Base-by-base conservation (phyloP, 2,888 invertebrate species). In the Amiota mariae region DNA sequence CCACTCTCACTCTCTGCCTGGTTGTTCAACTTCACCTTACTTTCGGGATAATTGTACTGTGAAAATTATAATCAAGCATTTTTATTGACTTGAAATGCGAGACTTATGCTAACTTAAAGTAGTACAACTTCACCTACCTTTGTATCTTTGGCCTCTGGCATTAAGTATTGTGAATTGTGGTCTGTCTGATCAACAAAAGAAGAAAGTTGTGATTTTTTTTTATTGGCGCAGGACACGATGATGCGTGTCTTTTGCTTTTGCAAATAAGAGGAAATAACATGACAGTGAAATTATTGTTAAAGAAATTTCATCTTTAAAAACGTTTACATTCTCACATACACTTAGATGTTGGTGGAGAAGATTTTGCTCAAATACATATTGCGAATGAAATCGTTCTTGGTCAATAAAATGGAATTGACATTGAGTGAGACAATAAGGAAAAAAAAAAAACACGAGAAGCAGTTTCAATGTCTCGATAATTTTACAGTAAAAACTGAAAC, bases 41-140 rank as follows among this genome's bases (percentile, higher is more conserved):
- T 36, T 59, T 59, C 18, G 15, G 59, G n/a, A 83, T 83, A 85
- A 83, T 83, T 83, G 82, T 78, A 79, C 72, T 79, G 82, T 78
- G 80, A 82, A 85, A 83, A 85, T 85, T 82, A 83, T 82, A 83
- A 83, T 85, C 83, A 75, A 83, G 77, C 76, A 77, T 80, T 80
- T 80, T 83, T 83, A 80, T 80, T 67, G 48, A 46, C 48, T 59
- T 64, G 36, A 64, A 64, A 47, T 47, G 47, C 46, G 64, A 47
- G 36, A 13, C 46, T 64, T 64, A 18, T 24, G 64, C 64, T n/a
- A 36, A 75, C 80, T 80, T 74, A 81, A 84, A 84, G 84, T 82
- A 84, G 76, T 75, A 59, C 59, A 59, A 20, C 59, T 15, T 59
- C 10, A 11, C 20, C 18, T 20, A 18, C 59, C 18, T 18, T 59